Percentiles rank a stretch among this genome's conserved stretches.
Conservation (phyloP, 2,888 invertebrate species). For the Drosophila falleni region DNA sequence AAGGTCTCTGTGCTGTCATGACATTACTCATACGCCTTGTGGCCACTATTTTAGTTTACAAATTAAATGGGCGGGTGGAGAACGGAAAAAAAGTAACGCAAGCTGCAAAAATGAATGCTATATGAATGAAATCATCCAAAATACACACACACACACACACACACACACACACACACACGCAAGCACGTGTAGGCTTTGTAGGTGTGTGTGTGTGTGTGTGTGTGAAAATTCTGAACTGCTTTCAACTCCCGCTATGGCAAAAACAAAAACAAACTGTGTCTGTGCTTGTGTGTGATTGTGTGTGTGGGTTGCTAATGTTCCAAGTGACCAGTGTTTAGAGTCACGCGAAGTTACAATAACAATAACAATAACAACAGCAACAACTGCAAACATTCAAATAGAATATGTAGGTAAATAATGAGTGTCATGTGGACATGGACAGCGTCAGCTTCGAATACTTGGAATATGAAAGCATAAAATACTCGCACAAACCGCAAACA, state of each 20-base stretch:
- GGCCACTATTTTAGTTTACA: conserved; percentile 12
- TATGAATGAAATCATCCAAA: conserved; percentile 78
- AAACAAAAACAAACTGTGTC: conserved; percentile 49
- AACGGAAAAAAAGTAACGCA: conserved; percentile 28
- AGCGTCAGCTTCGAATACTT: conserved; percentile 13
- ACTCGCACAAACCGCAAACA: neutral
- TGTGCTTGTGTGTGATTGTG: too few relatives aligned
- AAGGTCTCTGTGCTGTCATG: conserved; percentile 27
- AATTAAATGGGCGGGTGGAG: conserved; percentile 3
- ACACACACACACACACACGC: conserved; percentile 25
- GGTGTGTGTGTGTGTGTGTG: conserved; percentile 14
- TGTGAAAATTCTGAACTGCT: conserved; percentile 66
- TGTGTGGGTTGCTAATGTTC: conserved; percentile 61
- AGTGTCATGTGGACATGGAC: conserved; percentile 40
- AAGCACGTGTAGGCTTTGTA: conserved; percentile 25
- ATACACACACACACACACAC: conserved; percentile 50
- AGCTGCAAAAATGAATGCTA: conserved; percentile 30
- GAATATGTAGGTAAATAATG: conserved; percentile 53
- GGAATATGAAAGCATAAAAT: conserved; percentile 13
- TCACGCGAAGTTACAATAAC: conserved; percentile 77
- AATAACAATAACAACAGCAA: conserved; percentile 9
- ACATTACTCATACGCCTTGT: conserved; percentile 74
- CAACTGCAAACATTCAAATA: conserved; percentile 25
- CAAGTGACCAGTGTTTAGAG: conserved; percentile 77
- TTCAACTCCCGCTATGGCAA: conserved; percentile 59